Evolutionary conservation across 2,113 vertebrate genomes (phyloP), one percentile per base, ranked within the genome.

Genomic region (Astur gentilis): DNA sequence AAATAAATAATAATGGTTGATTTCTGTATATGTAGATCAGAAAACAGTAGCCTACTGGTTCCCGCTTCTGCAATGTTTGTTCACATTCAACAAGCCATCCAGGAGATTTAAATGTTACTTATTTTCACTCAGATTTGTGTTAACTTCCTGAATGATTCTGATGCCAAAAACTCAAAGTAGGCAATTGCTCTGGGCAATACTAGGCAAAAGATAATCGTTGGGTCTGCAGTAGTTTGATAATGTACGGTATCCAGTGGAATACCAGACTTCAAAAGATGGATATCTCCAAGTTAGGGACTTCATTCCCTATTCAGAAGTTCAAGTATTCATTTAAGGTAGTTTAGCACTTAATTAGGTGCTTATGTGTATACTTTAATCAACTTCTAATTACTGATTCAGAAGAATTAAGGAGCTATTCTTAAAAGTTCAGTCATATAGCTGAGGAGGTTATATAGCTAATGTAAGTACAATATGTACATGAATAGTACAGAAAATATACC

Each of bases 331-430:
- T 89, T 79, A 31, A 77, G 17, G 17, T 45, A 10, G 2, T 45
- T 62, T 62, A 60, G 6, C 0, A 0, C 11, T 81, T 69, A 20
- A 14, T 31, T 62, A 23, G 9, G 4, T 80, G 12, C 5, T 5
- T 50, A 38, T 17, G 8, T 3, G 21, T 36, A 22, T 10, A 15
- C 3, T 70, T 80, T 29, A 88, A 66, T 19, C 14, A 80, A 62
- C 7, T 50, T 61, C 25, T 45, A 50, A n/a, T 50, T 61, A 36
- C 12, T 55, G 1, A 66, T 52, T 90, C 10, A 60, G 27, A 69
- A 95, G 73, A 83, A 69, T 12, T 21, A 67, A 38, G 13, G 14
- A 76, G 1, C 3, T 57, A 11, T 25, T 87, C 14, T 71, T 55
- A 50, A 89, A 79, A 79, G 42, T 20, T n/a, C 18, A 58, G 14